phyloP scores from a whole-genome alignment of 2,797 vertebrate species.

The Takifugu rubripes region DNA sequence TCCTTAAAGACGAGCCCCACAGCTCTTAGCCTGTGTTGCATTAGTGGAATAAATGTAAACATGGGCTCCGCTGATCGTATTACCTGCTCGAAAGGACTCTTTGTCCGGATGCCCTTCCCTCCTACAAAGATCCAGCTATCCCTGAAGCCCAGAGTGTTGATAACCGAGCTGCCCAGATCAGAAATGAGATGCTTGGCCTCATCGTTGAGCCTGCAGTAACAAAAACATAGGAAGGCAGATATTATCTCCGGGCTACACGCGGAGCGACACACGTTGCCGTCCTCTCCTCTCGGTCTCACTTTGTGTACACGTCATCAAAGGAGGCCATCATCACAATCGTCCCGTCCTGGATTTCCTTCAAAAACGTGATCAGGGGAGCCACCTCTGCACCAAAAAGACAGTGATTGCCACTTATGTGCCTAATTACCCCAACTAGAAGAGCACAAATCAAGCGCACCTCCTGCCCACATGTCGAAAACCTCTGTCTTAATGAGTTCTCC shows the following conservation, averaged over 20 bases:
- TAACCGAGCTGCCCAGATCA: conserved; percentile 84
- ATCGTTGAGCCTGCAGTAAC: conserved; percentile 81
- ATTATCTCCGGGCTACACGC: not conserved
- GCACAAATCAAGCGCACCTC: conserved; percentile 78
- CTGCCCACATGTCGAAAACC: conserved; percentile 92
- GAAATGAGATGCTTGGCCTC: conserved; percentile 86
- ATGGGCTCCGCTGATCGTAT: not conserved
- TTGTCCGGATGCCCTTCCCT: conserved; percentile 97
- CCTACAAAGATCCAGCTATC: conserved; percentile 99
- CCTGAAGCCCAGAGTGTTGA: conserved; percentile 84
- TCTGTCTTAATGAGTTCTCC: conserved; percentile 80
- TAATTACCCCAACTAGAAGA: too few species aligned
- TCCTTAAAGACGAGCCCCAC: too few species aligned
- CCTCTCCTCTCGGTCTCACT: conserved; percentile 65
- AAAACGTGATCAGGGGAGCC: conserved; percentile 82
- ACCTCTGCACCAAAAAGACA: conserved; percentile 76
- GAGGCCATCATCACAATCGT: conserved; percentile 93
- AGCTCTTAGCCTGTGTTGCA: too few species aligned
- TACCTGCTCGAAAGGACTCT: conserved; percentile 98
- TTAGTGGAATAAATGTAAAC: not conserved
- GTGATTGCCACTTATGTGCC: not conserved
- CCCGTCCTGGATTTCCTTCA: conserved; percentile 87
- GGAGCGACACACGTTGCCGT: not conserved
- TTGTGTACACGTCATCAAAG: conserved; percentile 90
- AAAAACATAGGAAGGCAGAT: conserved; percentile 1